These are phyloP conservation scores for Tenualosa ilisha DNA, from an alignment of 2,797 vertebrate species.

Conservation along the genomic window DNA sequence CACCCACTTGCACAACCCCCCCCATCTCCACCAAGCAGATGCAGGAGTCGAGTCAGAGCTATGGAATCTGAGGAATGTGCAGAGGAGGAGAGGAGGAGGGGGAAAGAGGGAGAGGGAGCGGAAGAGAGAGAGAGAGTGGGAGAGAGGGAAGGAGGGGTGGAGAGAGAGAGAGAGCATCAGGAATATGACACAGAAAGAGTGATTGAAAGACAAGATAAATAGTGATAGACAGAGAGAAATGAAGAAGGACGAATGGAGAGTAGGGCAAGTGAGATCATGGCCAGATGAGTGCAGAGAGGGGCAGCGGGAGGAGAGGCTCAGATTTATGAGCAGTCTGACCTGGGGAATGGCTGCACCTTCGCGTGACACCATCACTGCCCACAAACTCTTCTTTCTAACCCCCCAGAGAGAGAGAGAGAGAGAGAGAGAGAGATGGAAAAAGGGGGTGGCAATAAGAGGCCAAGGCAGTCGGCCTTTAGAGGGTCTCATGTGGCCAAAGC, in stretches of 20 bases:
- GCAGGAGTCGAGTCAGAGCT: conserved; percentile 59
- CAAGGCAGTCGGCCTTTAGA: background rate
- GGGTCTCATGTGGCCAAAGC: conserved; percentile 41
- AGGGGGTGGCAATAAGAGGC: background rate
- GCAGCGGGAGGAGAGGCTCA: conserved; percentile 45
- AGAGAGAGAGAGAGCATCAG: conserved; percentile 33
- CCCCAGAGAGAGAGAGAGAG: conserved; percentile 24
- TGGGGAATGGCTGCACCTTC: conserved; percentile 43
- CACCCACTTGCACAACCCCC: background rate
- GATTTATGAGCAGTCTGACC: conserved; percentile 64
- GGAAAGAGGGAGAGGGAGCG: conserved; percentile 46
- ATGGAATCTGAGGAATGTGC: conserved; percentile 74
- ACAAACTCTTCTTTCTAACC: conserved; percentile 52
- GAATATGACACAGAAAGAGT: conserved; percentile 1
- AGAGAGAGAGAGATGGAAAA: conserved; percentile 17
- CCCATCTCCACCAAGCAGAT: conserved; percentile 56
- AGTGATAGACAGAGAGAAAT: conserved; percentile 36
- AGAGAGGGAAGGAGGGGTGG: conserved; percentile 33
- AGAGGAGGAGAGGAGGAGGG: conserved; percentile 48
- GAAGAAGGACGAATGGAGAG: conserved; percentile 49
- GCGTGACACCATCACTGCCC: conserved; percentile 49
- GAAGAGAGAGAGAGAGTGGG: conserved; percentile 32
- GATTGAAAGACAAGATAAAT: conserved; percentile 16
- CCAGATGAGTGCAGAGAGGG: background rate
- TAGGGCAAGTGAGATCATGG: background rate